phyloP scores from a whole-genome alignment of 2,888 invertebrate genomes.

The Rhaphigaster nebulosa region DNA sequence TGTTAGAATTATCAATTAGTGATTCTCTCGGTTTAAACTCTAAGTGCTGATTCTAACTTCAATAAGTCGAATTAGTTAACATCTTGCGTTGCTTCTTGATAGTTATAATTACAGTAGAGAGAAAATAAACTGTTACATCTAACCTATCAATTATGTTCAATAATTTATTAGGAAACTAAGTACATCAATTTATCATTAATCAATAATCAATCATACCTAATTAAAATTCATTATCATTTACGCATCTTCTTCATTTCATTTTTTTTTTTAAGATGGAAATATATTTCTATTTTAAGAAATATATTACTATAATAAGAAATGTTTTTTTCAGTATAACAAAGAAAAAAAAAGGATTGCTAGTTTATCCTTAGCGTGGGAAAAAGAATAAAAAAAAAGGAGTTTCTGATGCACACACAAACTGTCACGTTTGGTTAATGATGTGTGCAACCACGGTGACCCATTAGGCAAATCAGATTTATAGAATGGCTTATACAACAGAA shows the following conservation, averaged over 20 bases:
- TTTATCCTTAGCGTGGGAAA: neutral
- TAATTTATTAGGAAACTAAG: neutral
- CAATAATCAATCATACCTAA: too few species aligned
- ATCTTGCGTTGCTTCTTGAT: neutral
- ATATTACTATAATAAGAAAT: neutral
- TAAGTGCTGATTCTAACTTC: neutral
- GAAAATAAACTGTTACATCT: neutral
- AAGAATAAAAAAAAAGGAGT: neutral
- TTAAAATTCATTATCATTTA: too few species aligned
- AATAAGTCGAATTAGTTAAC: constrained; percentile 17
- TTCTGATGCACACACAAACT: neutral
- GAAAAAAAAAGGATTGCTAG: neutral
- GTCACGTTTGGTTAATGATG: neutral
- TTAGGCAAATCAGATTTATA: constrained; percentile 9
- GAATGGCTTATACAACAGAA: neutral
- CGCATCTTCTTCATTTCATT: too few species aligned
- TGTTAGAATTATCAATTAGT: neutral
- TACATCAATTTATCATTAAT: neutral
- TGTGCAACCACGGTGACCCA: neutral
- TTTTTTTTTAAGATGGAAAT: too few species aligned
- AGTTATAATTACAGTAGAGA: neutral
- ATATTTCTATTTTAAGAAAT: too few species aligned
- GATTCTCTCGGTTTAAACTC: neutral
- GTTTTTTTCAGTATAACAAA: neutral
- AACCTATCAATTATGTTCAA: neutral